phyloP scores from a whole-genome alignment of 2,113 vertebrate species.

The Ariopsis seemanni region DNA sequence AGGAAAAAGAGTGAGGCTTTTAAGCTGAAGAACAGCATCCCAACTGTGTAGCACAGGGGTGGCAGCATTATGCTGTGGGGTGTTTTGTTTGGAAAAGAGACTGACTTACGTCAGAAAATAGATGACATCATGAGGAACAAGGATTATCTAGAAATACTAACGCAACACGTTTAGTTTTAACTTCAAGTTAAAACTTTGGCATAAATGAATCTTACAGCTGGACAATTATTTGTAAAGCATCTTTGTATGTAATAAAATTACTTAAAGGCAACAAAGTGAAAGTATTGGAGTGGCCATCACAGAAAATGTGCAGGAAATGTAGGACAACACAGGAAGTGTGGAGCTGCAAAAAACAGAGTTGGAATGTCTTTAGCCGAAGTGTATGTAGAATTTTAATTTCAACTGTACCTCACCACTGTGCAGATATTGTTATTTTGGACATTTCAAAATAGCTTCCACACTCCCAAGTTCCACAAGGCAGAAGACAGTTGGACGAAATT shows the following conservation, averaged over 20 bases:
- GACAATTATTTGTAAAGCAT: no score
- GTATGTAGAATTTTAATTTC: not conserved
- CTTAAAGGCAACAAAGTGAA: no score
- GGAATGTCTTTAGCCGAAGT: no score
- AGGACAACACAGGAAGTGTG: no score
- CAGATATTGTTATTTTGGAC: not conserved
- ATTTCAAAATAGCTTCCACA: not conserved
- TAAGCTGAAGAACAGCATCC: not conserved
- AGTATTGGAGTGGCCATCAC: no score
- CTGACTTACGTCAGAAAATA: not conserved
- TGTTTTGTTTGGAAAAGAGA: not conserved
- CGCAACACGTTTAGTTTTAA: not conserved
- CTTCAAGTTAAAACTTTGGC: not conserved
- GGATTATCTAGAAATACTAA: not conserved
- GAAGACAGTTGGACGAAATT: not conserved
- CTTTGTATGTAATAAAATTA: no score
- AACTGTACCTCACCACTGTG: not conserved
- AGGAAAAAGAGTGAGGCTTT: no score
- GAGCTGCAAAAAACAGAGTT: no score
- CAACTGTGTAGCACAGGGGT: not conserved
- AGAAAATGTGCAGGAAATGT: no score
- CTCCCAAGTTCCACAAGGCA: not conserved
- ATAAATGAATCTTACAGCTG: no score
- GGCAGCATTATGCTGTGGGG: no score
- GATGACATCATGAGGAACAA: no score